Base-by-base conservation (phyloP, 2,888 invertebrate species). In the Dasypolia templi region DNA sequence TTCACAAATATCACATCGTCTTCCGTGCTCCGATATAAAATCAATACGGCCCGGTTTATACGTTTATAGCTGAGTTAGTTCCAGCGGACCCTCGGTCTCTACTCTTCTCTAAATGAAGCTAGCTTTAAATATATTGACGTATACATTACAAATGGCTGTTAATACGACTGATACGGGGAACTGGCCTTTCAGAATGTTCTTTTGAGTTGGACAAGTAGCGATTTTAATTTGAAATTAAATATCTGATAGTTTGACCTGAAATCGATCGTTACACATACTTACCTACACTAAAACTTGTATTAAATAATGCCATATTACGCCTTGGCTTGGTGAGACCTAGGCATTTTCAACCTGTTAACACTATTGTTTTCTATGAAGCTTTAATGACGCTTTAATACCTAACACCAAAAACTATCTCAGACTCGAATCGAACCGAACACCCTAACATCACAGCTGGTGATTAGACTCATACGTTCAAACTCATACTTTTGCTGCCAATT, bases 61-160 rank as follows among this genome's bases (percentile, higher is more conserved):
- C 89, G 32, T 89, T 90, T 89, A 91, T 91, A 92, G 92, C 89
- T 88, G 88, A 89, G 89, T 90, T 89, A 89, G 88, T 87, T 86
- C 76, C 72, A 65, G 66, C 65, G 84, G 78, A 74, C 77, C 76
- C 77, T 61, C 72, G 22, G 65, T 35, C 46, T 44, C 58, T 39
- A 32, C 51, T 11, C 44, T 22, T 63, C 32, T 14, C 51, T n/a
- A 55, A 55, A 44, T 56, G 69, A 65, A n/a, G 51, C 64, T 79
- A 73, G 77, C 71, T 80, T 79, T 74, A 71, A 75, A 58, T 44
- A 32, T 73, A 79, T 79, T 65, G 66, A 84, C 68, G 63, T 59
- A 72, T 69, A 73, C 55, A 82, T 82, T 75, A 84, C 75, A 75
- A 75, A 75, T 77, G 61, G 72, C 29, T 78, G 35, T 39, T 39